These are phyloP conservation scores for Helogale parvula DNA, from an alignment of 2,113 vertebrate species.

Conservation along the genomic window DNA sequence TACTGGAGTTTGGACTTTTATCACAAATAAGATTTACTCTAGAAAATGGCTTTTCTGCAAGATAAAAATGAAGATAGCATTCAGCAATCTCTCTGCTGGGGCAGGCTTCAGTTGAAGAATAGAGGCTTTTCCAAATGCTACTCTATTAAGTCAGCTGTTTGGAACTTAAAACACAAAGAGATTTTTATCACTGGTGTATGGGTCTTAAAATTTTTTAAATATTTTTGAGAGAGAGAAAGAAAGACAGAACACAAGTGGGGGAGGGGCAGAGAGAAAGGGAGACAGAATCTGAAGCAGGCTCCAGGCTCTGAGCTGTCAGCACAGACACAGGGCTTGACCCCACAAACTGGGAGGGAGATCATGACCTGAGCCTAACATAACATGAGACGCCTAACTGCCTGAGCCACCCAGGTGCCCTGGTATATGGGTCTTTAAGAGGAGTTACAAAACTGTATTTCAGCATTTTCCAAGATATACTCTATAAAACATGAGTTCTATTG, in stretches of 20 bases:
- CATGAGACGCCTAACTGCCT: too few relatives aligned
- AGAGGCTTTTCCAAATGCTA: constrained; percentile 44
- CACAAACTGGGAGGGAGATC: too few relatives aligned
- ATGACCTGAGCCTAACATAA: too few relatives aligned
- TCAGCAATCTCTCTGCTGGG: constrained; percentile 19
- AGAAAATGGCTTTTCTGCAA: constrained; percentile 47
- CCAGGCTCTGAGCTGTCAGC: too few relatives aligned
- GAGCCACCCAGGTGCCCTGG: too few relatives aligned
- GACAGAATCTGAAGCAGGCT: too few relatives aligned
- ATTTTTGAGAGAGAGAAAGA: too few relatives aligned
- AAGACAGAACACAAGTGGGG: too few relatives aligned
- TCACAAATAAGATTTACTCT: constrained; percentile 53
- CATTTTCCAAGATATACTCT: constrained; percentile 42
- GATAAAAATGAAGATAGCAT: constrained; percentile 50
- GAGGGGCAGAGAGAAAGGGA: too few relatives aligned
- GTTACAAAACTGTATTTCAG: neutral
- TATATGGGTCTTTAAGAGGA: constrained; percentile 22
- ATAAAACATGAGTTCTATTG: neutral
- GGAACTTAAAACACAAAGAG: constrained; percentile 46
- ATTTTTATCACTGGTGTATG: neutral
- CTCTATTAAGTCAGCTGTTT: neutral
- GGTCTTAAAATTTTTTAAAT: neutral
- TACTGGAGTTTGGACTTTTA: constrained; percentile 44
- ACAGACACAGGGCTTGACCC: too few relatives aligned
- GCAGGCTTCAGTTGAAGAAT: neutral